phyloP scores from a whole-genome alignment of 2,888 invertebrate species.

The Syrista parreyssii region DNA sequence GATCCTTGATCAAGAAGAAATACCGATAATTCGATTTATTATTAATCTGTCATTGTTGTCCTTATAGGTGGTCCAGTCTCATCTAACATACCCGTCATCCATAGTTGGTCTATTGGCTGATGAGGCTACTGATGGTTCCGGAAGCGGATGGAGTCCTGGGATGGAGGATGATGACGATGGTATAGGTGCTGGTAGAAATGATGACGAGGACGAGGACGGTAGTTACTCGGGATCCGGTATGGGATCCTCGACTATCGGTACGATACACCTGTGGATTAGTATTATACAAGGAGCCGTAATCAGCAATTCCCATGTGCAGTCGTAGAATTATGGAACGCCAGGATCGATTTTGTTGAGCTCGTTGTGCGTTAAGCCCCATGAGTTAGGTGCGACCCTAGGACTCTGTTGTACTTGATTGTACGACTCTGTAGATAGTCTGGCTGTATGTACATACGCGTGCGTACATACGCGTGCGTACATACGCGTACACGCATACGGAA shows the following conservation, averaged over 20 bases:
- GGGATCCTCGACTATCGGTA: constrained; percentile 50
- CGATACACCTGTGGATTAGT: constrained; percentile 7
- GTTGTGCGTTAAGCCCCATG: neutral
- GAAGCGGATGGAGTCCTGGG: constrained; percentile 47
- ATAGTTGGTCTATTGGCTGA: constrained; percentile 55
- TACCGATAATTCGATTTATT: neutral
- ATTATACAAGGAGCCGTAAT: neutral
- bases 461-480: neutral
- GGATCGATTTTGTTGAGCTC: neutral
- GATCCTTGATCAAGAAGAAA: neutral
- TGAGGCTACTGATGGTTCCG: constrained; percentile 61
- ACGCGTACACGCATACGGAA: neutral
- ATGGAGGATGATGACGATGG: constrained; percentile 37
- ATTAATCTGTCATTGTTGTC: neutral
- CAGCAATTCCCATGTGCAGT: neutral
- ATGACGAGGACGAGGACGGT: constrained; percentile 40
- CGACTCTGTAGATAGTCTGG: neutral
- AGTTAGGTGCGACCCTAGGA: neutral
- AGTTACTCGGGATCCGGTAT: constrained; percentile 57
- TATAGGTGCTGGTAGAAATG: constrained; percentile 28
- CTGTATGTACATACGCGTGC: neutral
- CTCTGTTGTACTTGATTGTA: neutral
- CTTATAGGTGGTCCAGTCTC: constrained; percentile 56
- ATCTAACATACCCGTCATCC: constrained; percentile 59
- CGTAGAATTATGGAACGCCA: neutral